These are phyloP conservation scores for Phalangium opilio DNA, from an alignment of 2,888 invertebrate species.

Conservation along the genomic window DNA sequence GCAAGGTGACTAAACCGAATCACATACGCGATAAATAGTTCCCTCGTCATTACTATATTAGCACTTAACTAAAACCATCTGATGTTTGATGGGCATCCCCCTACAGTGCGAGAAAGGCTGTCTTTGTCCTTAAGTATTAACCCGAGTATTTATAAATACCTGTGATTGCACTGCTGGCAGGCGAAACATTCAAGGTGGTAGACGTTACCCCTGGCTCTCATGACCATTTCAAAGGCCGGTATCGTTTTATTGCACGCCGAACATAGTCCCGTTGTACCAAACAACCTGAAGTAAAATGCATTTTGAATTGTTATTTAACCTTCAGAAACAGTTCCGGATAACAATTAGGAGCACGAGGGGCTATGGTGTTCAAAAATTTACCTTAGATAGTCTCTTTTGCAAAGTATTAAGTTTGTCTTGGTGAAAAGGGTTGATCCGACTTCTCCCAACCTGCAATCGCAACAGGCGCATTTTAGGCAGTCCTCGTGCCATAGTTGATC, in stretches of 20 bases:
- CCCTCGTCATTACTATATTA: too few relatives aligned
- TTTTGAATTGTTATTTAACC: neutral
- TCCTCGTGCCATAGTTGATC: conserved; percentile 89
- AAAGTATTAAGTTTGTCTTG: conserved; percentile 77
- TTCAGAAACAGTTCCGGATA: too few relatives aligned
- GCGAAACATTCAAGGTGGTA: conserved; percentile 89
- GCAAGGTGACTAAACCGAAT: too few relatives aligned
- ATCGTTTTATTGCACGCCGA: conserved; percentile 82
- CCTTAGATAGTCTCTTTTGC: conserved; percentile 84
- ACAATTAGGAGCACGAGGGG: too few relatives aligned
- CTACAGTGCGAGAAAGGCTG: too few relatives aligned
- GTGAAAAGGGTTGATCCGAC: conserved; percentile 80
- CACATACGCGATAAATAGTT: too few relatives aligned
- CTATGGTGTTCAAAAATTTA: conserved; percentile 32
- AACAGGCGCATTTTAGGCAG: conserved; percentile 80
- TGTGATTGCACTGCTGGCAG: conserved; percentile 85
- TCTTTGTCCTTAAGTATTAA: too few relatives aligned
- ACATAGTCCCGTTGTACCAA: conserved; percentile 36
- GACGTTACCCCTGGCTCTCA: conserved; percentile 79
- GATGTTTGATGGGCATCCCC: too few relatives aligned
- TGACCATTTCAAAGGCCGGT: conserved; percentile 88
- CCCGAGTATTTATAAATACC: too few relatives aligned
- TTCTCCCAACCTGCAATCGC: conserved; percentile 79
- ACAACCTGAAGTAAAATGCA: conserved; percentile 12
- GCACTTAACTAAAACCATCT: too few relatives aligned